Conservation (phyloP, 2,888 invertebrate genomes). For the Ptychoptera contaminata region DNA sequence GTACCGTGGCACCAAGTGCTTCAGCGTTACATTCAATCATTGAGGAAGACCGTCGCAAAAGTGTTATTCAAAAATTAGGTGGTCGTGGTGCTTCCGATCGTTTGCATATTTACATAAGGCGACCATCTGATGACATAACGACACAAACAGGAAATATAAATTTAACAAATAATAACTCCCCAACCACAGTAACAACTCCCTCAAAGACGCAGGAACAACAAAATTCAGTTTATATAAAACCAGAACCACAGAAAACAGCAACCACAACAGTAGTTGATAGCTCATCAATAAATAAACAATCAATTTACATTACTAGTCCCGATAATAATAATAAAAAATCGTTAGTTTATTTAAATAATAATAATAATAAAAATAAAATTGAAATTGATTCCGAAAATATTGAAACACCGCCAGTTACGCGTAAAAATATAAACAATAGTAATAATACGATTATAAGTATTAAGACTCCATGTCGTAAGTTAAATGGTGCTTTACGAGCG, state of each 20-base stretch:
- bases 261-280: slow-evolving; percentile 3
- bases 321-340: background rate
- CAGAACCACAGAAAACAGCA: slow-evolving; percentile 7
- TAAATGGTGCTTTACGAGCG: slow-evolving; percentile 32
- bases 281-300: slow-evolving; percentile 28
- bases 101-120: slow-evolving; percentile 41
- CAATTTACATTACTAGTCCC: slow-evolving; percentile 29
- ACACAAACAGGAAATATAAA: slow-evolving; percentile 11
- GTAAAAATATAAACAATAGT: slow-evolving; percentile 19
- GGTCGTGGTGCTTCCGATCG: slow-evolving; percentile 35
- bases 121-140: slow-evolving; percentile 24
- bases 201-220: background rate
- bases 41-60: slow-evolving; percentile 45
- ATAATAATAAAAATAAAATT: slow-evolving; percentile 40
- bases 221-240: background rate
- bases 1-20: too few relatives aligned
- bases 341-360: background rate
- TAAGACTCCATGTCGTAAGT: background rate
- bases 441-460: background rate
- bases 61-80: slow-evolving; percentile 38
- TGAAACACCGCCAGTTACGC: slow-evolving; percentile 72
- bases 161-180: background rate
- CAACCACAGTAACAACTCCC: background rate
- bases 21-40: slow-evolving; percentile 38
- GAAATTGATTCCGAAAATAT: slow-evolving; percentile 85